Base-by-base conservation (phyloP, 92 coral and sea anemone genomes). In the Chrysogorgia sp. region DNA sequence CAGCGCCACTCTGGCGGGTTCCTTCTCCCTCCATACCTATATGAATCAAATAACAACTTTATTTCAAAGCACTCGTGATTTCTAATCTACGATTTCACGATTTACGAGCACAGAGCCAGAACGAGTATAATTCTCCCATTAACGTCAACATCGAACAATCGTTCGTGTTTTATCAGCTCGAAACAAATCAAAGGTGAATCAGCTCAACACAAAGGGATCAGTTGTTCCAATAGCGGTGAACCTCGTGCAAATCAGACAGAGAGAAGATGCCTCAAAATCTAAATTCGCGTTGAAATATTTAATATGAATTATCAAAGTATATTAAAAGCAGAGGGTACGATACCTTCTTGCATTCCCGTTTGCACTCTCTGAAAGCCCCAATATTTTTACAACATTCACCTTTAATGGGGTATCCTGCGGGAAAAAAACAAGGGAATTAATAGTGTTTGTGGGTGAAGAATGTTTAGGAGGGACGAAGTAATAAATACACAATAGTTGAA, bases 271-370 rank as follows among this genome's bases (percentile, higher is more conserved):
- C 53, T 47, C 7, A 2, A 47, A 47, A 47, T 47, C 53, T n/a
- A n/a, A 47, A 6, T 15, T 47, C n/a, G 53, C 53, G 2, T 15
- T 6, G n/a, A 47, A 47, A 47, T 7, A 6, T 37, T 37, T 37
- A 37, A 37, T 4, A 37, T 37, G 43, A 37, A 37, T n/a, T n/a
- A n/a, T n/a, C n/a, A 12, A 37, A 12, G 43, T 37, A 37, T 37
- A 4, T 37, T 4, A 37, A 37, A 37, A 12, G 43, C 12, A 12
- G 12, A 37, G 43, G 43, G 43, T 25, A 24, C 50, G 43, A 24
- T 93, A 96, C 99, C 92, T 92, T 85, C 61, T 82, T 84, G 87
- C 99, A 96, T 49, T 88, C 92, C 63, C 68, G 64, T 80, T 84
- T 84, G 90, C 99, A 96, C 82, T 88, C 90, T 64, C 75, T 76